Percentiles rank a stretch among this genome's conserved stretches.
phyloP scores from a whole-genome alignment of 2,113 vertebrate genomes.

The Bufo bufo region DNA sequence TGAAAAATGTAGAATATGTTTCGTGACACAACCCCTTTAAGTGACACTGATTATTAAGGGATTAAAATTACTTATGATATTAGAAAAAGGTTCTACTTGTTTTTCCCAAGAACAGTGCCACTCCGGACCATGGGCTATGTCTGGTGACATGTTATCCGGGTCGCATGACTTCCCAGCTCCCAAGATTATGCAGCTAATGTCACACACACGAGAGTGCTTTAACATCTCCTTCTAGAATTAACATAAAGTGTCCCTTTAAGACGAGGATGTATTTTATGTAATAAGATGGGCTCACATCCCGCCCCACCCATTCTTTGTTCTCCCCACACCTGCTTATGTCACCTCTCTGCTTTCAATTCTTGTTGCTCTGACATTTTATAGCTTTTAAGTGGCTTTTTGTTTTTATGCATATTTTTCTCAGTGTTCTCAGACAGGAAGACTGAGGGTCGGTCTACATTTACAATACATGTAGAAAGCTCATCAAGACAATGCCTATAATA shows the following conservation, averaged over 20 bases:
- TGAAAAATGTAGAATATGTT: too few species aligned
- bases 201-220: background rate
- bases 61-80: too few species aligned
- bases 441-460: background rate
- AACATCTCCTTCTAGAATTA: background rate
- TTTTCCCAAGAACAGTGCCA: too few species aligned
- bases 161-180: background rate
- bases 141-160: background rate
- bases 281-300: background rate
- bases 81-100: too few species aligned
- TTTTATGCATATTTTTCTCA: constrained; percentile 1
- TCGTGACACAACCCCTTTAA: too few species aligned
- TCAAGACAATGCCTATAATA: background rate
- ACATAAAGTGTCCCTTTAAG: background rate
- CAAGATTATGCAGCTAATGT: background rate
- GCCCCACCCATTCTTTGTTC: constrained; percentile 39
- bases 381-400: constrained; percentile 57
- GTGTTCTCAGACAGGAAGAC: constrained; percentile 33
- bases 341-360: constrained; percentile 51
- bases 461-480: background rate
- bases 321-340: constrained; percentile 40
- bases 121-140: too few species aligned
- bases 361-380: constrained; percentile 6
- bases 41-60: too few species aligned
- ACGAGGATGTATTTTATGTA: background rate